These are phyloP conservation scores for Hetaerina titia DNA, from an alignment of 2,888 invertebrate species.

Conservation along the genomic window DNA sequence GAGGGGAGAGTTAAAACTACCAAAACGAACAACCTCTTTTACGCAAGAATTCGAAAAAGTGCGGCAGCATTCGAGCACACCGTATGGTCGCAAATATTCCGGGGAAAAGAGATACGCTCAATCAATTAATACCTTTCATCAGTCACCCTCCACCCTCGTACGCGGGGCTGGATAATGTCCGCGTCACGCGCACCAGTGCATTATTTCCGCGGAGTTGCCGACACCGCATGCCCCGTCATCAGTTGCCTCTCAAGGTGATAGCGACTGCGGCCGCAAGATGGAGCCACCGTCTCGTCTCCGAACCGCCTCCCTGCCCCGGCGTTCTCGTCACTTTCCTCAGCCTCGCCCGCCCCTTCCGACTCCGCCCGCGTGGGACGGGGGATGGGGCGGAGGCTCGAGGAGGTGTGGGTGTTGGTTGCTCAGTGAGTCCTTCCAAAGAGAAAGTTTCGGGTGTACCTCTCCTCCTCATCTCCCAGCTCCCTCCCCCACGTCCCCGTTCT, in stretches of 20 bases:
- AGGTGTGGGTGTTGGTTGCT: neutral
- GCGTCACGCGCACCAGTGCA: too few relatives aligned
- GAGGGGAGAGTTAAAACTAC: too few relatives aligned
- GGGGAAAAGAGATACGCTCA: neutral
- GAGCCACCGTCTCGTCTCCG: neutral
- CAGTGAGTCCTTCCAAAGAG: neutral
- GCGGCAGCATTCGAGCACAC: neutral
- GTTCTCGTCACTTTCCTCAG: neutral
- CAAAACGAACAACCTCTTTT: too few relatives aligned
- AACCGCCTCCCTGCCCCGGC: neutral
- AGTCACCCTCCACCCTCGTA: too few relatives aligned
- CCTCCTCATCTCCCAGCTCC: neutral
- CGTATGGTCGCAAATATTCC: neutral
- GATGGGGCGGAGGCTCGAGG: neutral
- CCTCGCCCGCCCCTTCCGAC: too few relatives aligned
- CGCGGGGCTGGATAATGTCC: too few relatives aligned
- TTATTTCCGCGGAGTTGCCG: neutral
- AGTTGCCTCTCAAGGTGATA: neutral
- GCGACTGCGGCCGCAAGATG: neutral
- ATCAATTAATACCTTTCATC: too few relatives aligned
- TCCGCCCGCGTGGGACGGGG: neutral
- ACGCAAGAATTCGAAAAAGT: neutral
- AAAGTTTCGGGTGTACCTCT: neutral
- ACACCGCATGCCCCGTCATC: neutral
- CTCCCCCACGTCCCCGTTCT: neutral